Evolutionary conservation across 2,888 invertebrate genomes (phyloP).

Genomic region (Caenorhabditis macrosperma): DNA sequence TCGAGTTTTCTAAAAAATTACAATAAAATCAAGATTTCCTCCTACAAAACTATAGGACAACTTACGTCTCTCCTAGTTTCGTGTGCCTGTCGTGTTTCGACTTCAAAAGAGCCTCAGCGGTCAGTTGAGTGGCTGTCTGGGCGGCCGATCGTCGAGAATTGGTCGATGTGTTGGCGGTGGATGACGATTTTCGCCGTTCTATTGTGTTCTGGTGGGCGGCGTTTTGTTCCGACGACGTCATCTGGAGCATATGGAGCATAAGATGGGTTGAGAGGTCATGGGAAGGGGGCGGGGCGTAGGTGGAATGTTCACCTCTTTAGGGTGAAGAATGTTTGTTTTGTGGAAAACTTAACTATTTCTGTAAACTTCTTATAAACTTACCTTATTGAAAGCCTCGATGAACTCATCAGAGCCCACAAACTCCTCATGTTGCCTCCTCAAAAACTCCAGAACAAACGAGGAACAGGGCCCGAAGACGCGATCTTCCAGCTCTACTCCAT

Average conservation of each 20-base stretch:
- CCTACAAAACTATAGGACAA: background rate
- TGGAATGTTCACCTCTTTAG: no score
- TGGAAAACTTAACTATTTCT: background rate
- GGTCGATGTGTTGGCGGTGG: slow-evolving; percentile 3
- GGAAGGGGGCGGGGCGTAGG: slow-evolving; percentile 1
- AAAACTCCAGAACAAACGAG: slow-evolving; percentile 53
- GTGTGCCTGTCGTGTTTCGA: slow-evolving; percentile 69
- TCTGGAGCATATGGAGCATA: slow-evolving; percentile 9
- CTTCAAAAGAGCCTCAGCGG: slow-evolving; percentile 67
- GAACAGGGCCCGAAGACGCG: slow-evolving; percentile 41
- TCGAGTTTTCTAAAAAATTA: slow-evolving; percentile 69
- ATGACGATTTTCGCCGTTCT: slow-evolving; percentile 22
- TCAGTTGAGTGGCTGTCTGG: slow-evolving; percentile 59
- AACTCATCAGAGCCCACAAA: slow-evolving; percentile 75
- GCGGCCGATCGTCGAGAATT: slow-evolving; percentile 32
- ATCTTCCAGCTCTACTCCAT: slow-evolving; percentile 25
- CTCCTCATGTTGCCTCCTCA: slow-evolving; percentile 71
- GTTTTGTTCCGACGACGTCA: background rate
- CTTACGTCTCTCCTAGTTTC: slow-evolving; percentile 57
- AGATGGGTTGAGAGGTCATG: background rate
- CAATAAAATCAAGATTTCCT: no score
- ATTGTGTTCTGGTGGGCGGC: slow-evolving; percentile 34
- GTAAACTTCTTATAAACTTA: slow-evolving; percentile 11
- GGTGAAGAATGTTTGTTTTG: background rate
- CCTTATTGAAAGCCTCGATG: slow-evolving; percentile 74